Evolutionary conservation across 1,140 invertebrate genomes (phyloP), one percentile per base, ranked within the genome.

Genomic region (Drosophila fuyamai): DNA sequence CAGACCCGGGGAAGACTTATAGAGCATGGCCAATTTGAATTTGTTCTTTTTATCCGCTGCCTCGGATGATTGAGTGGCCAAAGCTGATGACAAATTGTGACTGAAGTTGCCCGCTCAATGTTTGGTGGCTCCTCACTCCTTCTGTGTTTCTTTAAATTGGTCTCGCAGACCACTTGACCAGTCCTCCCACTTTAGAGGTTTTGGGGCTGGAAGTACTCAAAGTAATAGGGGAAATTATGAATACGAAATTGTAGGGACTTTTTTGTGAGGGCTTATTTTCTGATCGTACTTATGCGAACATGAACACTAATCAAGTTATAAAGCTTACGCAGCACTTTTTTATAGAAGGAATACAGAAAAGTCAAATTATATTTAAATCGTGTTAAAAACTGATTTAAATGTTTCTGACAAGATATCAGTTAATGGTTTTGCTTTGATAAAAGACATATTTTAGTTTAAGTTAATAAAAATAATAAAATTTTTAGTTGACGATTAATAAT

Each of bases 1-100:
- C 13, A 23, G 23, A 23, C 46, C 35, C 41, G 12, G 36, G 7
- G 36, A 72, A 58, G 82, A 85, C 59, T 75, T 85, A 88, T 89
- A 77, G 53, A 56, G 76, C 84, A 67, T 89, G 62, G 80, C 79
- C 67, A 86, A 89, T 89, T 71, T 47, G 53, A 43, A 63, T 63
- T 41, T 53, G 36, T 51, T 75, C 10, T 46, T 51, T 71, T 50
- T 58, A 29, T 56, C 58, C 32, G 59, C 55, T 59, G 47, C 23
- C 47, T 53, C 48, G 32, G 58, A 58, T 68, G 75, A 89, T 88
- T 88, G 76, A 89, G 76, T 76, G 83, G 47, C 56, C 56, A 79
- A 89, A 83, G 79, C 83, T 60, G 84, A 89, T 89, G 84, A 88
- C 83, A 89, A 88, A 88, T 88, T 89, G 54, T 53, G 63, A 51